phyloP scores from a whole-genome alignment of 2,113 vertebrate species.

The Amphilophus citrinellus region DNA sequence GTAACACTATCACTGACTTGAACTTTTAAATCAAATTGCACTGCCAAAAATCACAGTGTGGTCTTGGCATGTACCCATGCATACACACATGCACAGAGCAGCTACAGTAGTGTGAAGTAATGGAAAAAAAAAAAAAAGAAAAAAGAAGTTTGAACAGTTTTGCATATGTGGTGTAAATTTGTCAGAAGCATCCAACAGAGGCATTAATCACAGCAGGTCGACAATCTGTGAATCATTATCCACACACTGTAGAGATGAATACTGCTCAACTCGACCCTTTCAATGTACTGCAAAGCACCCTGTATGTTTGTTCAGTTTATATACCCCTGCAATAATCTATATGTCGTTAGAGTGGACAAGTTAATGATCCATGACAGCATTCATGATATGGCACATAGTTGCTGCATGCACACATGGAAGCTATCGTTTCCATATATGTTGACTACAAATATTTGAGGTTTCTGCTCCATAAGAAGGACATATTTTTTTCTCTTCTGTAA shows the following conservation, averaged over 20 bases:
- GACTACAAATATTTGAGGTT: neutral
- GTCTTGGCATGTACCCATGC: slow-evolving; percentile 25
- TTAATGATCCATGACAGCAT: slow-evolving; percentile 14
- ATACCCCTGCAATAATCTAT: slow-evolving; percentile 13
- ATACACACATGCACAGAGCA: slow-evolving; percentile 15
- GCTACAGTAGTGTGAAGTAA: neutral
- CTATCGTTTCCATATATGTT: slow-evolving; percentile 20
- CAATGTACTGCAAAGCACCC: slow-evolving; percentile 1
- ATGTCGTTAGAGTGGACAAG: slow-evolving; percentile 6
- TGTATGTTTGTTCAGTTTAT: slow-evolving; percentile 13
- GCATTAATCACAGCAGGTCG: slow-evolving; percentile 60
- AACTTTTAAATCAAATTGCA: neutral
- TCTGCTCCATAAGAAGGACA: slow-evolving; percentile 6
- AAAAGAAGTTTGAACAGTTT: slow-evolving; percentile 1
- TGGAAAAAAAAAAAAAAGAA: slow-evolving; percentile 16
- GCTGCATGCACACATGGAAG: slow-evolving; percentile 40
- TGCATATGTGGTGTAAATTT: slow-evolving; percentile 45
- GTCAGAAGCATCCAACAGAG: slow-evolving; percentile 36
- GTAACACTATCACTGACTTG: neutral
- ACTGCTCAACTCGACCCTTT: slow-evolving; percentile 46
- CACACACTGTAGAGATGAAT: slow-evolving; percentile 10
- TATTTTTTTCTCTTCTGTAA: slow-evolving; percentile 32
- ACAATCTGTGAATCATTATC: slow-evolving; percentile 63
- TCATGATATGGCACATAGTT: neutral
- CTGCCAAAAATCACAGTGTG: slow-evolving; percentile 44